Evolutionary conservation across 2,797 vertebrate species (phyloP).

Genomic region (Tenualosa ilisha): DNA sequence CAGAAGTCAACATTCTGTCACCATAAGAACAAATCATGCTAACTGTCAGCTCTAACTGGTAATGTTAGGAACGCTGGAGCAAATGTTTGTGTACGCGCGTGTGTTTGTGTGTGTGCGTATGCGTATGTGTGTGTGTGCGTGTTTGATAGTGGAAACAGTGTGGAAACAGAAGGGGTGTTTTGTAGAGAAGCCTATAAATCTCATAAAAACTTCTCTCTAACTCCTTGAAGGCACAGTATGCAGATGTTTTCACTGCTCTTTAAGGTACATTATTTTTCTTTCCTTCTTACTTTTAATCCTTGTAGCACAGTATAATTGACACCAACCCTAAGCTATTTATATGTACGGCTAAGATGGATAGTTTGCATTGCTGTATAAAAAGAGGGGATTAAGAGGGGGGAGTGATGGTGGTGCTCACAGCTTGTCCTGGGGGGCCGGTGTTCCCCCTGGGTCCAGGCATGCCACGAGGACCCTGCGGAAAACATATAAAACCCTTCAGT

Average conservation of each 20-base stretch:
- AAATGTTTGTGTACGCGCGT: neutral
- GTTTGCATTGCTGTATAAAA: no score
- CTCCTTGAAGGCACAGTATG: neutral
- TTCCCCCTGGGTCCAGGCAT: conserved; percentile 81
- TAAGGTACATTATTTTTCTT: neutral
- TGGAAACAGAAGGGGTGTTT: neutral
- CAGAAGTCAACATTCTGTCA: neutral
- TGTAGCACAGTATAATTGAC: no score
- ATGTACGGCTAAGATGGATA: neutral
- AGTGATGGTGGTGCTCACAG: conserved; percentile 65
- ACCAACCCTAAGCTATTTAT: neutral
- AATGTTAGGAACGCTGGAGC: neutral
- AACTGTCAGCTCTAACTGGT: neutral
- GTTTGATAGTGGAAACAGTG: neutral
- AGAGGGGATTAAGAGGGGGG: no score
- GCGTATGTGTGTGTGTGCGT: neutral
- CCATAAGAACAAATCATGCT: conserved; percentile 9
- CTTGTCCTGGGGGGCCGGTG: conserved; percentile 74
- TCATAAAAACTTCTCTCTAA: neutral
- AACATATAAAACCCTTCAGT: conserved; percentile 20
- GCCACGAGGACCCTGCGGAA: conserved; percentile 77
- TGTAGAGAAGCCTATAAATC: neutral
- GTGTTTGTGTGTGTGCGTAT: neutral
- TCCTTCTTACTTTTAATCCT: no score
- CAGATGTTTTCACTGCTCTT: no score